phyloP scores from a whole-genome alignment of 2,797 vertebrate species.

The Micromesistius poutassou region DNA sequence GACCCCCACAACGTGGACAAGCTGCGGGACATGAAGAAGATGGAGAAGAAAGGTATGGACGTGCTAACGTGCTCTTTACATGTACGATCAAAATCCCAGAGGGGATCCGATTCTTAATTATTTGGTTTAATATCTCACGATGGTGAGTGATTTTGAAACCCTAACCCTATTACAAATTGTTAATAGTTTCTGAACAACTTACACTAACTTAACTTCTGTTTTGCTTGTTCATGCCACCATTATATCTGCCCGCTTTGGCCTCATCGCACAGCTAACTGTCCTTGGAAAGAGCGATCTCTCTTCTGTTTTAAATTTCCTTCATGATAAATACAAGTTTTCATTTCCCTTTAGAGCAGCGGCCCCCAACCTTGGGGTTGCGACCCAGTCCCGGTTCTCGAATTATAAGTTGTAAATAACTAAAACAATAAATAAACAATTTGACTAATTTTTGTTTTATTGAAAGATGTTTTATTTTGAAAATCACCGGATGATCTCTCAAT shows the following conservation, averaged over 20 bases:
- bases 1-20: constrained; percentile 96
- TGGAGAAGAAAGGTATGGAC: constrained; percentile 93
- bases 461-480: no score
- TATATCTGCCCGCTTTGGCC: no score
- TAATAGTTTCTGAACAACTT: neutral
- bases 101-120: neutral
- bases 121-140: neutral
- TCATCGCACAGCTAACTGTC: neutral
- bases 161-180: no score
- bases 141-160: neutral
- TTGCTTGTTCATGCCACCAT: neutral
- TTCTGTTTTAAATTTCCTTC: neutral
- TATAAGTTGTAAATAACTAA: no score
- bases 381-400: no score
- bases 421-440: no score
- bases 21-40: constrained; percentile 94
- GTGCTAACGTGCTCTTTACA: neutral
- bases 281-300: neutral
- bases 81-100: neutral
- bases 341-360: no score
- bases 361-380: no score
- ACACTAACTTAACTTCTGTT: neutral
- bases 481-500: no score
- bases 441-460: no score
- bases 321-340: neutral